Base-by-base conservation (phyloP, 2,888 invertebrate species). In the Julus scanicus region DNA sequence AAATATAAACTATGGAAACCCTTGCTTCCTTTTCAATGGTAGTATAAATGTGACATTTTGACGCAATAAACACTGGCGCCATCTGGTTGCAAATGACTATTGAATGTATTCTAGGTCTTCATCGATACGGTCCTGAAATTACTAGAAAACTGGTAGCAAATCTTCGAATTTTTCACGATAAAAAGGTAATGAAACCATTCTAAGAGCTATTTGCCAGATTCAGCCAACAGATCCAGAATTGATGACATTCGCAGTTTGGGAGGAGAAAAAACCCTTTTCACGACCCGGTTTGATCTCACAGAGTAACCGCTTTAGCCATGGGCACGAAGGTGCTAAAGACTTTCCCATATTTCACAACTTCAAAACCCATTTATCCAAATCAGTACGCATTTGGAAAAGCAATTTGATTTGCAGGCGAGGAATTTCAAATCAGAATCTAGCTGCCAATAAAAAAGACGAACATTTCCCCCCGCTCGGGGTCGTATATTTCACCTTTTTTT, bases 401-500 rank as follows among this genome's bases (percentile, higher is more conserved):
- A 63, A 63, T 63, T 63, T 63, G 63, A 63, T 63, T 63, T 63
- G 63, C 63, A 63, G 63, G 48, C 20, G 63, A 63, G 63, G 63
- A 63, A 63, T 63, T 63, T 63, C 63, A 63, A 63, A 63, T 63
- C 63, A 63, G 63, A 63, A 63, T 63, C 63, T 63, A 63, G 63
- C 63, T 63, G 63, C n/a, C 63, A 63, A 63, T 63, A 63, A 63
- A 63, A 63, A 63, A 4, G 20, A 0, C n/a, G 63, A 11, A 63
- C 53, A 17, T 49, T 13, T 49, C 13, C 49, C 49, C 49, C 13
- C 9, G 57, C 63, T 63, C 63, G 6, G n/a, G 15, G 5, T 13
- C 20, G 20, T 63, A 63, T 20, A 63, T 63, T 63, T 63, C 63
- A 63, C 63, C 63, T 63, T 63, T 29, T 29, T 29, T 63, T 63